These are phyloP conservation scores for Hiodon tergisus DNA, from an alignment of 2,113 vertebrate species.

Conservation along the genomic window DNA sequence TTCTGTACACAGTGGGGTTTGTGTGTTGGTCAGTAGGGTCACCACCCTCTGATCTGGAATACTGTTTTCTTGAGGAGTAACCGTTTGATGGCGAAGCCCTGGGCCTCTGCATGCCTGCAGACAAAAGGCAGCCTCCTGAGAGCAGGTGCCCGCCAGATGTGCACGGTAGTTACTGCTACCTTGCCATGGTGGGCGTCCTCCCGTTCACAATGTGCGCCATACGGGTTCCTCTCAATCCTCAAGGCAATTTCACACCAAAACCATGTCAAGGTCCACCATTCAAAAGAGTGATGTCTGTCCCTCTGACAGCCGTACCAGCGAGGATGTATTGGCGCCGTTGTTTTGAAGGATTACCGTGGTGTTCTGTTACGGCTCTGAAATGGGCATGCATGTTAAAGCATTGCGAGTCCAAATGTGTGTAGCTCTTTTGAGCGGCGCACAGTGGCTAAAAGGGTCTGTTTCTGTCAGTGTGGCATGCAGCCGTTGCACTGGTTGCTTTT, in stretches of 20 bases:
- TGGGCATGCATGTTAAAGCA: too few species aligned
- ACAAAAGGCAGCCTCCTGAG: slow-evolving; percentile 3
- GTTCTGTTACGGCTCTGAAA: not conserved
- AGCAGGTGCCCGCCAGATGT: slow-evolving; percentile 44
- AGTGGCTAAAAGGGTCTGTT: not conserved
- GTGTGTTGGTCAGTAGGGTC: not conserved
- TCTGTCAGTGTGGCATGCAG: not conserved
- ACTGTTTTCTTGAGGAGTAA: not conserved
- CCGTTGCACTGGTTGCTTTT: not conserved
- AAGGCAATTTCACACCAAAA: too few species aligned
- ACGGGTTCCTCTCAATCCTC: too few species aligned
- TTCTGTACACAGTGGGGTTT: not conserved
- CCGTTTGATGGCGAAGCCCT: not conserved
- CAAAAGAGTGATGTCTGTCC: too few species aligned
- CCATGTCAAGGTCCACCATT: too few species aligned
- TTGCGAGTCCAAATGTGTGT: too few species aligned
- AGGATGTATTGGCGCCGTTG: not conserved
- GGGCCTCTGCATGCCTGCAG: not conserved
- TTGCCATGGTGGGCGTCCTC: slow-evolving; percentile 4
- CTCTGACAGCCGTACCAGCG: too few species aligned
- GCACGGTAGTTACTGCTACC: slow-evolving; percentile 25
- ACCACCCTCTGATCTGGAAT: slow-evolving; percentile 21
- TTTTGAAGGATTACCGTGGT: too few species aligned
- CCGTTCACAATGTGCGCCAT: not conserved
- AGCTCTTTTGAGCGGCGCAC: not conserved